Percentiles rank a stretch among this genome's conserved stretches.
Evolutionary conservation across 2,113 vertebrate genomes (phyloP).

Genomic region (Neolamprologus cancellatus): DNA sequence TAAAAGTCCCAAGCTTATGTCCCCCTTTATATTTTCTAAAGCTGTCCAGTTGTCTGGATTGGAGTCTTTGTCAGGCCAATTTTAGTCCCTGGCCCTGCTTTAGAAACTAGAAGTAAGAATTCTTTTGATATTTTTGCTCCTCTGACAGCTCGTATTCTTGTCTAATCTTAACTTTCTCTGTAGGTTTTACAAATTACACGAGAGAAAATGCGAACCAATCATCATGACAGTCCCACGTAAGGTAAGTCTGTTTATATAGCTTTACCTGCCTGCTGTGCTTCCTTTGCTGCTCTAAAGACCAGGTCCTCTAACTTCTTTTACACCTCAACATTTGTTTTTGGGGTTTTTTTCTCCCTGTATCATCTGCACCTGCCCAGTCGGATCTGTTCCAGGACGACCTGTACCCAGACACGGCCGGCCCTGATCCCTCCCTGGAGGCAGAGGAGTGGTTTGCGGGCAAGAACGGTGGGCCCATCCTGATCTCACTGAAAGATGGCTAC

Average conservation of each 20-base stretch:
- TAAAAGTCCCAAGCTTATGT: neutral
- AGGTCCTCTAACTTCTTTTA: neutral
- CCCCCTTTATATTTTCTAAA: neutral
- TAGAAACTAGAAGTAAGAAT: neutral
- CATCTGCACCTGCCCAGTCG: slow-evolving; percentile 71
- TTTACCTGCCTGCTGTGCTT: neutral
- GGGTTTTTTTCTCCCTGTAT: neutral
- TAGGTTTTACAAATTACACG: slow-evolving; percentile 99
- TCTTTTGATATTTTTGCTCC: neutral
- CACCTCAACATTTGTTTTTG: neutral
- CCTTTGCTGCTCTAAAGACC: neutral
- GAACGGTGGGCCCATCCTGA: slow-evolving; percentile 86
- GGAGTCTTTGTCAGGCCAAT: neutral
- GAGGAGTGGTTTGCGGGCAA: slow-evolving; percentile 96
- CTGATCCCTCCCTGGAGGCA: slow-evolving; percentile 86
- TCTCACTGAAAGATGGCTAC: slow-evolving; percentile 93
- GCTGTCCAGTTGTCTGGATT: neutral
- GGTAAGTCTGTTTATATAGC: slow-evolving; percentile 59
- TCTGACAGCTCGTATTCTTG: neutral
- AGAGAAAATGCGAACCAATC: slow-evolving; percentile 96
- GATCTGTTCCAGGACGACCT: slow-evolving; percentile 98
- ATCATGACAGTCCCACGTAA: slow-evolving; percentile 98
- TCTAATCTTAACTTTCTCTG: neutral
- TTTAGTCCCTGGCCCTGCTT: neutral
- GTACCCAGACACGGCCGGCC: slow-evolving; percentile 91